phyloP scores from a whole-genome alignment of 2,113 vertebrate species.

The Erythrolamprus reginae region DNA sequence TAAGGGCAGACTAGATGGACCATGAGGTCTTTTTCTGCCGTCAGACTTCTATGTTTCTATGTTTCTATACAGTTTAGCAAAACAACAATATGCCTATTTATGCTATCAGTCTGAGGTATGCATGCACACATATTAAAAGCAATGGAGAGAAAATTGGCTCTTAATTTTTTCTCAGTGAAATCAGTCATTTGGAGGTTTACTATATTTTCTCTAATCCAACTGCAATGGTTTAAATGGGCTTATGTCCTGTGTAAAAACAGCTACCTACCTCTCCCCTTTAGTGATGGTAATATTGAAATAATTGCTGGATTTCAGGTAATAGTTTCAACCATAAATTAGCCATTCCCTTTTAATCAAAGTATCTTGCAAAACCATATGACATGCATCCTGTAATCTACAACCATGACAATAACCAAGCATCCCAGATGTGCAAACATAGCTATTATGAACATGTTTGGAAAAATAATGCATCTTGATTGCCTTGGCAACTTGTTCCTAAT shows the following conservation, averaged over 20 bases:
- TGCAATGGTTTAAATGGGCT: neutral
- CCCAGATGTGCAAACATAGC: neutral
- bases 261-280: neutral
- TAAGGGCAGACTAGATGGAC: too few species aligned
- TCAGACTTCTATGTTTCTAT: too few species aligned
- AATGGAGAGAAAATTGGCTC: neutral
- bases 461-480: neutral
- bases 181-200: neutral
- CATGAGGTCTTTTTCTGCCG: too few species aligned
- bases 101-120: slow-evolving; percentile 28
- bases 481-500: neutral
- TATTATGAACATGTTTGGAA: neutral
- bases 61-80: slow-evolving; percentile 57
- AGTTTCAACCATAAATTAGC: neutral
- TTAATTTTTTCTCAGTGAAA: neutral
- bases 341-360: neutral
- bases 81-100: slow-evolving; percentile 48
- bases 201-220: neutral
- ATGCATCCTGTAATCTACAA: neutral
- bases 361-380: neutral
- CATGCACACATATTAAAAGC: neutral
- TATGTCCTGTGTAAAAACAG: neutral
- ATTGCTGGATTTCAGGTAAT: neutral
- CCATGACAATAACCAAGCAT: neutral
- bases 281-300: neutral